Evolutionary conservation across 2,113 vertebrate species (phyloP).

Genomic region (Motacilla alba): DNA sequence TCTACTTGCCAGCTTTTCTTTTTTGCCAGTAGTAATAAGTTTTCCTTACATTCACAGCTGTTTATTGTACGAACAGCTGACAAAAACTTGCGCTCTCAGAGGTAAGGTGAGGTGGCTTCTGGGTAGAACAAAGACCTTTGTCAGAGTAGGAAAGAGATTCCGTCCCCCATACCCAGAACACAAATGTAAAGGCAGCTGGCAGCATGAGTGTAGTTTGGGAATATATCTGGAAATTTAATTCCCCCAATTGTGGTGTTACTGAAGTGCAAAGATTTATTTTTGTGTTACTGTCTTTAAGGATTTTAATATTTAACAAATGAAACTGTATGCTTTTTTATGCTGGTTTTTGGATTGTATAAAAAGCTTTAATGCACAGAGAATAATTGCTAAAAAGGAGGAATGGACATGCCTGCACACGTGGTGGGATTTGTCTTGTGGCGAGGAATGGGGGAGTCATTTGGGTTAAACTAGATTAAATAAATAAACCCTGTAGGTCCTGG

Average conservation of each 20-base stretch:
- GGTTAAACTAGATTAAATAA: conserved; percentile 24
- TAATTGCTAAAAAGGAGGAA: neutral
- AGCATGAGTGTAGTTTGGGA: conserved; percentile 32
- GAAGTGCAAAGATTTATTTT: neutral
- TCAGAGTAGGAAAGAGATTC: neutral
- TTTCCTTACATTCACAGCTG: conserved; percentile 70
- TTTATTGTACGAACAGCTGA: conserved; percentile 78
- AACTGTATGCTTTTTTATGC: neutral
- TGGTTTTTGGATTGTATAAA: neutral
- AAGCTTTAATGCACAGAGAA: neutral
- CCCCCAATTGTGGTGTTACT: neutral
- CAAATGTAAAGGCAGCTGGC: conserved; percentile 76
- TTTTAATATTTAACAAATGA: neutral
- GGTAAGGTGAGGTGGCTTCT: conserved; percentile 74
- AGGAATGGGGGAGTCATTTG: neutral
- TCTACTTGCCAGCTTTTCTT: neutral
- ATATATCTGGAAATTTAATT: conserved; percentile 24
- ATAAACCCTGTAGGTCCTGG: neutral
- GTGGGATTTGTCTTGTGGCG: neutral
- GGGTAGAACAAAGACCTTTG: conserved; percentile 54
- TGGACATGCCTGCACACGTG: neutral
- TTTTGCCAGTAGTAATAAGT: conserved; percentile 40
- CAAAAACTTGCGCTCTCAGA: conserved; percentile 64
- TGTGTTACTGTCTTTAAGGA: neutral
- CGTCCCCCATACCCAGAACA: neutral